Evolutionary conservation across 2,797 vertebrate genomes (phyloP), one percentile per base, ranked within the genome.

Genomic region (Danio albolineatus): DNA sequence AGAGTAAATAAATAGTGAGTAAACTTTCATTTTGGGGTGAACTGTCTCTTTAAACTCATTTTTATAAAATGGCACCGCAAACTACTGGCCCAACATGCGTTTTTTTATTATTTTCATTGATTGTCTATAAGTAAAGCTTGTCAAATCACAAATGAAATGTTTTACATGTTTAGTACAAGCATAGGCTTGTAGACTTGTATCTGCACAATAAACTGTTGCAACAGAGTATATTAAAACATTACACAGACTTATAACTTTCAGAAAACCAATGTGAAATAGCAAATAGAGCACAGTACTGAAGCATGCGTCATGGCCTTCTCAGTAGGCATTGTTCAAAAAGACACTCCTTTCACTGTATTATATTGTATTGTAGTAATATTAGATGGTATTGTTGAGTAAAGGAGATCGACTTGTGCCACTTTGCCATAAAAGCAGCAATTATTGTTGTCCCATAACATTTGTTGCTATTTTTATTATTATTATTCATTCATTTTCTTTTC

Each of bases 221-320:
- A 28, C 2, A 49, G 14, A 62, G n/a, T 19, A 39, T 21, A 48
- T 51, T 10, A 17, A 61, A 44, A 66, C n/a, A n/a, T n/a, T n/a
- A n/a, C n/a, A n/a, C n/a, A n/a, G n/a, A n/a, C n/a, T n/a, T n/a
- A n/a, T n/a, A n/a, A 28, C 54, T 6, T 57, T 57, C 19, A 41
- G 2, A 51, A 41, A 62, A 21, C 17, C 21, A 51, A 67, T 75
- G 46, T 10, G 10, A 54, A 76, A 76, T 13, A 60, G 36, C 41
- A 53, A 62, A 28, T 28, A 54, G 36, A 28, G 7, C 62, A 8
- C 39, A 57, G 38, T 57, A 6, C 14, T 56, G 8, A 51, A 6
- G n/a, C 17, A 41, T 21, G 46, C 56, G 28, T 10, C 10, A 44
- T 21, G 0, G 2, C 56, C 38, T 28, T 60, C 56, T 48, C 16